Conservation (phyloP, 2,888 invertebrate genomes). For the Melieria omissa region DNA sequence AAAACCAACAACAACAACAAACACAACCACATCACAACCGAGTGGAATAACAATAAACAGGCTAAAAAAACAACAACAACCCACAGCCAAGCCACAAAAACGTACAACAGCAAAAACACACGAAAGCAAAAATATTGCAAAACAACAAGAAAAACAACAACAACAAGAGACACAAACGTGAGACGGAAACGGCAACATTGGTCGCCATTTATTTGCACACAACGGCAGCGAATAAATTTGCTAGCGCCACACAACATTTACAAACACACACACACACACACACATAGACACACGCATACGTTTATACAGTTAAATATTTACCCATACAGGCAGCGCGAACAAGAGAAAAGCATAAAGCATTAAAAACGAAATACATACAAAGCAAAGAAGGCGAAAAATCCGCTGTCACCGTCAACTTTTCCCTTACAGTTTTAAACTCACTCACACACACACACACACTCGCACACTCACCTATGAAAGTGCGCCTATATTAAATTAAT, state of each 20-base stretch:
- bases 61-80: neutral
- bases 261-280: neutral
- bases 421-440: too few relatives aligned
- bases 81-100: too few relatives aligned
- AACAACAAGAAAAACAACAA: neutral
- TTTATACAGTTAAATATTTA: neutral
- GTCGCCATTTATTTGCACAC: conserved; percentile 3
- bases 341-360: too few relatives aligned
- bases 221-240: conserved; percentile 4
- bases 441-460: too few relatives aligned
- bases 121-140: neutral
- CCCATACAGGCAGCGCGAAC: neutral
- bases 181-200: neutral
- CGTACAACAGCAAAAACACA: too few relatives aligned
- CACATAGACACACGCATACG: neutral
- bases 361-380: neutral
- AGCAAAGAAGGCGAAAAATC: neutral
- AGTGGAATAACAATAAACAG: too few relatives aligned
- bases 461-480: neutral
- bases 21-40: too few relatives aligned
- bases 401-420: neutral
- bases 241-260: neutral
- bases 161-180: too few relatives aligned
- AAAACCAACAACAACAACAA: neutral
- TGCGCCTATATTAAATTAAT: conserved; percentile 22